phyloP scores from a whole-genome alignment of 53 echinoderm and acorn worm species.

The Holothuria leucospilota region DNA sequence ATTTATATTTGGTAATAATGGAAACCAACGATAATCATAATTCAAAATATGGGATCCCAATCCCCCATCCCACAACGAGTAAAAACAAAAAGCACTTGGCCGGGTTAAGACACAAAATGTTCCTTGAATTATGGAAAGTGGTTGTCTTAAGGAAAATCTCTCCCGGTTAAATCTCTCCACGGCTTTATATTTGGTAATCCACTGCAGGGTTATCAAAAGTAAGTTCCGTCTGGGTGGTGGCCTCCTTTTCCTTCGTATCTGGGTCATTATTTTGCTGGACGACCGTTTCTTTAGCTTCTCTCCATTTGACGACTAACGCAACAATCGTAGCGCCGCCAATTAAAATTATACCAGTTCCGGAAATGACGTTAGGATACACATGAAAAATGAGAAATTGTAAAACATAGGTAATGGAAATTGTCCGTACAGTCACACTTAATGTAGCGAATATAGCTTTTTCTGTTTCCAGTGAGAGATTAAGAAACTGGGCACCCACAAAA shows the following conservation, averaged over 20 bases:
- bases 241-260: background rate
- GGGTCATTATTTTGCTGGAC: background rate
- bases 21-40: too few relatives aligned
- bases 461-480: background rate
- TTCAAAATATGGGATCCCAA: too few relatives aligned
- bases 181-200: too few relatives aligned
- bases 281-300: too few relatives aligned
- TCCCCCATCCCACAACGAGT: too few relatives aligned
- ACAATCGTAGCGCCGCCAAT: background rate
- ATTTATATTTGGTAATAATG: too few relatives aligned
- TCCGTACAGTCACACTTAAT: background rate
- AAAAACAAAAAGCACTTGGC: too few relatives aligned
- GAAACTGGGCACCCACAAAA: background rate
- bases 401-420: background rate
- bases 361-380: background rate
- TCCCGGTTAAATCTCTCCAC: too few relatives aligned
- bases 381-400: slow-evolving; percentile 13
- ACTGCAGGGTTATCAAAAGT: background rate
- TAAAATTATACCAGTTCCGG: background rate
- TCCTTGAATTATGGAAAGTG: too few relatives aligned
- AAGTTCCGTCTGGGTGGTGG: background rate
- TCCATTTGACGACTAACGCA: background rate
- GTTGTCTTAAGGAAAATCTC: too few relatives aligned
- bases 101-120: too few relatives aligned
- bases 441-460: background rate